A percentile compares a stretch with the other conserved stretches of the same genome.
Evolutionary conservation across 2,888 invertebrate species (phyloP).

Genomic region (Callyntrura sp.): DNA sequence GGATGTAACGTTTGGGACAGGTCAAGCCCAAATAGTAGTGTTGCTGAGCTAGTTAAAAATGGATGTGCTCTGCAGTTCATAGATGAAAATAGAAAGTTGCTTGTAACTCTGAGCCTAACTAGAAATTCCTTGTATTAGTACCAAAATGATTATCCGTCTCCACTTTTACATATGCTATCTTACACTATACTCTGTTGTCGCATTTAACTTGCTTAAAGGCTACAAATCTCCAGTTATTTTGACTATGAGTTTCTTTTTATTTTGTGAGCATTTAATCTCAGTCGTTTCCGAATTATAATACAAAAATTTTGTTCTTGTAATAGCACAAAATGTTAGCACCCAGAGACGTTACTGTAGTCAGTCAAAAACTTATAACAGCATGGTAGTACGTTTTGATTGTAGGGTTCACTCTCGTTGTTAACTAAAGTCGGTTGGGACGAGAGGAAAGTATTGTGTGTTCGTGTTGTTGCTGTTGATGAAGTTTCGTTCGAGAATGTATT

Average conservation of each 20-base stretch:
- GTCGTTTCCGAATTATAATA: background rate
- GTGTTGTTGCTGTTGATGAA: slow-evolving; percentile 6
- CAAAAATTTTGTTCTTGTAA: background rate
- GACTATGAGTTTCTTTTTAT: background rate
- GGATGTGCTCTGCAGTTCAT: background rate
- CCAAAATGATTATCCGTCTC: slow-evolving; percentile 3
- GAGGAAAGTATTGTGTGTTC: background rate
- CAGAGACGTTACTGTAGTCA: slow-evolving; percentile 26
- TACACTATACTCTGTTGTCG: slow-evolving; percentile 16
- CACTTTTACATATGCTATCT: no score
- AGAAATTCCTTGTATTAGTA: background rate
- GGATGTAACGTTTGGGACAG: slow-evolving; percentile 25
- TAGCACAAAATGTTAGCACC: slow-evolving; percentile 53
- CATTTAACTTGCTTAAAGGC: slow-evolving; percentile 31
- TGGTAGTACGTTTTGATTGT: background rate
- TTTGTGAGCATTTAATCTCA: slow-evolving; percentile 56
- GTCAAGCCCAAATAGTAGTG: slow-evolving; percentile 31
- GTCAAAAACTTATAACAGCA: slow-evolving; percentile 38
- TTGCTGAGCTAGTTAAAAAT: slow-evolving; percentile 4
- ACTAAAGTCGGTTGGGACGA: background rate
- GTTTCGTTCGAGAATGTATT: slow-evolving; percentile 21
- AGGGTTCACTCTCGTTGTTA: slow-evolving; percentile 46
- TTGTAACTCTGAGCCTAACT: background rate
- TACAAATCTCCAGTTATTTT: slow-evolving; percentile 3
- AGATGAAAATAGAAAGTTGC: background rate